Evolutionary conservation across 1,140 invertebrate genomes (phyloP).

Genomic region (Cydia pomonella): DNA sequence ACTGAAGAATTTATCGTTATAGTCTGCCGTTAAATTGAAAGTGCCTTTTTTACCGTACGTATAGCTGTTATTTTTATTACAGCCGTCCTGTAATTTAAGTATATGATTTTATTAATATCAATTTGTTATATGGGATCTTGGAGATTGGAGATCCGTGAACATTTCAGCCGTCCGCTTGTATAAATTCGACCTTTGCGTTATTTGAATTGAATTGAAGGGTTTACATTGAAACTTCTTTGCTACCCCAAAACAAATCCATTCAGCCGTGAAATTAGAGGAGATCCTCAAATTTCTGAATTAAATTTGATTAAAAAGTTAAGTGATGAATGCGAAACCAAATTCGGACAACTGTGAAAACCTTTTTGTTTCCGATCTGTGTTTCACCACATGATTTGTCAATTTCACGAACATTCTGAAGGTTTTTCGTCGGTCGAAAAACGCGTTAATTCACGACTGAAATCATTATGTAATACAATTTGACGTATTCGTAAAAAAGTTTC

Average conservation of each 20-base stretch:
- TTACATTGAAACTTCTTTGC: constrained; percentile 72
- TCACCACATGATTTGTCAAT: constrained; percentile 11
- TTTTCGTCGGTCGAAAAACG: too few species aligned
- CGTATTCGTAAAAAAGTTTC: too few species aligned
- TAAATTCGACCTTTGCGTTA: constrained; percentile 65
- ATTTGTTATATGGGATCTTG: constrained; percentile 54
- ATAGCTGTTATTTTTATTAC: constrained; percentile 12
- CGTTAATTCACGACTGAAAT: too few species aligned
- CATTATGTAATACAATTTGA: constrained; percentile 44
- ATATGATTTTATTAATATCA: constrained; percentile 38
- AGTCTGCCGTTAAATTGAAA: constrained; percentile 29
- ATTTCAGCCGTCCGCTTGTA: constrained; percentile 49
- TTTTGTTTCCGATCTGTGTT: constrained; percentile 36
- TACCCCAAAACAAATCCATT: constrained; percentile 67
- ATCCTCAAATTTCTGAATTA: constrained; percentile 66
- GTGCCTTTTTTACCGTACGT: constrained; percentile 11
- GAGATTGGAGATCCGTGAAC: constrained; percentile 58
- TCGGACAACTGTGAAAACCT: constrained; percentile 51
- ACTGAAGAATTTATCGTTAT: constrained; percentile 19
- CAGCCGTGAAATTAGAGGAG: constrained; percentile 69
- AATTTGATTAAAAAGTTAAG: constrained; percentile 72
- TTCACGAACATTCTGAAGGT: too few species aligned
- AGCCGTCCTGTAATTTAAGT: constrained; percentile 17
- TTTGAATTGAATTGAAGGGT: constrained; percentile 63
- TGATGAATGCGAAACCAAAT: constrained; percentile 61